These are phyloP conservation scores for Hoplostethus mediterraneus DNA, from an alignment of 2,797 vertebrate genomes.

Conservation along the genomic window DNA sequence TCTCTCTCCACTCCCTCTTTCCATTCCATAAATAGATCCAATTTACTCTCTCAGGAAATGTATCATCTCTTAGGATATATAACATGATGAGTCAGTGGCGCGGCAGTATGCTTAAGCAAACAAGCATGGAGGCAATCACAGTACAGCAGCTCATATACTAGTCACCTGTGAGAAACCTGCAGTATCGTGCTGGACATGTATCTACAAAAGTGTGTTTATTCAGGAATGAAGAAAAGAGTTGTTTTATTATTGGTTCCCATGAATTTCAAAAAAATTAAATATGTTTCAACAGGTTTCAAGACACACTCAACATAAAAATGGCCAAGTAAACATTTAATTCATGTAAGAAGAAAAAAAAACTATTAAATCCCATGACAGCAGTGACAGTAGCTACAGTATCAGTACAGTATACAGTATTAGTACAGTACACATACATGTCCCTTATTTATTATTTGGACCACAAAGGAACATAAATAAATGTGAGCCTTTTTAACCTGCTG, in stretches of 20 bases:
- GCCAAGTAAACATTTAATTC: not conserved
- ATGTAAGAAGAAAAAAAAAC: not conserved
- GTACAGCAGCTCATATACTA: not conserved
- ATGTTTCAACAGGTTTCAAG: not conserved
- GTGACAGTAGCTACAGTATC: no score
- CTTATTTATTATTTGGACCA: no score
- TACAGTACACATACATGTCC: no score
- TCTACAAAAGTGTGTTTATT: not conserved
- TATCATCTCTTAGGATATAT: constrained; percentile 1
- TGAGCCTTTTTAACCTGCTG: no score
- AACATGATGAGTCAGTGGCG: constrained; percentile 23
- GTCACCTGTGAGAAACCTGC: not conserved
- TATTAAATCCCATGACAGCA: not conserved
- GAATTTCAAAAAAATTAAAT: no score
- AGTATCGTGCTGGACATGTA: not conserved
- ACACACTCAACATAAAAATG: not conserved
- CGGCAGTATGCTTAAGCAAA: constrained; percentile 4
- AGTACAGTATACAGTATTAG: no score
- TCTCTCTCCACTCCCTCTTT: constrained; percentile 9
- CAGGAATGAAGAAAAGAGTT: not conserved
- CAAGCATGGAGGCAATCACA: not conserved
- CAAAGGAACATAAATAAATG: no score
- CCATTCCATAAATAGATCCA: constrained; percentile 32
- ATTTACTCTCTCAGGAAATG: constrained; percentile 37
- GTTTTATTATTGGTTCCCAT: no score